A percentile compares a stretch with the other conserved stretches of the same genome.
Conservation (phyloP, 2,113 vertebrate species). For the Microtus ochrogaster region DNA sequence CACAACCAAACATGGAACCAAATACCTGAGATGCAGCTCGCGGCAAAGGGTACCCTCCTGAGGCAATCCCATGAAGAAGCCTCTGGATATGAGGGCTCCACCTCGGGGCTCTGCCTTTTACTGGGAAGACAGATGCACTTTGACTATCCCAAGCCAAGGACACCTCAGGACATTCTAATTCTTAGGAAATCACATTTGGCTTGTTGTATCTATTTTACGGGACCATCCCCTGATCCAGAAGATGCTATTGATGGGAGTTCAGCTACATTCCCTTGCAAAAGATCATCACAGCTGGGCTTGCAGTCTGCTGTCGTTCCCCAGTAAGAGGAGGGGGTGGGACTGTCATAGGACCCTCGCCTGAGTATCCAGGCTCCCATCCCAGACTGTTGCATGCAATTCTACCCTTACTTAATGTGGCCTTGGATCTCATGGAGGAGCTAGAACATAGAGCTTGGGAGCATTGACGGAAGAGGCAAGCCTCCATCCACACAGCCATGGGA, state of each 20-base stretch:
- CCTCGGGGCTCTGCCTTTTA: not conserved
- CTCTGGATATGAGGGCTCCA: fast-evolving
- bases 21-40: not conserved
- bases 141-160: fast-evolving
- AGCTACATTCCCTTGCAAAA: not conserved
- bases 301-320: not conserved
- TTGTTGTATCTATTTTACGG: not conserved
- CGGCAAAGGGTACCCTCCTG: not conserved
- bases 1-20: not conserved
- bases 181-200: not conserved
- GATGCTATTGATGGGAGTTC: not conserved
- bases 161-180: not conserved
- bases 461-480: not conserved
- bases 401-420: not conserved
- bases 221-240: not conserved
- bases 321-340: not conserved
- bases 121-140: not conserved
- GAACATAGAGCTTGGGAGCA: not conserved
- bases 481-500: not conserved
- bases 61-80: not conserved
- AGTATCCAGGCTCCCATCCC: not conserved
- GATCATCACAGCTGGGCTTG: not conserved
- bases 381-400: not conserved
- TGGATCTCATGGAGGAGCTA: not conserved
- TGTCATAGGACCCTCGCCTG: not conserved